These are phyloP conservation scores for Crocodylus rhombifer DNA, from an alignment of 2,797 vertebrate genomes.

Conservation along the genomic window DNA sequence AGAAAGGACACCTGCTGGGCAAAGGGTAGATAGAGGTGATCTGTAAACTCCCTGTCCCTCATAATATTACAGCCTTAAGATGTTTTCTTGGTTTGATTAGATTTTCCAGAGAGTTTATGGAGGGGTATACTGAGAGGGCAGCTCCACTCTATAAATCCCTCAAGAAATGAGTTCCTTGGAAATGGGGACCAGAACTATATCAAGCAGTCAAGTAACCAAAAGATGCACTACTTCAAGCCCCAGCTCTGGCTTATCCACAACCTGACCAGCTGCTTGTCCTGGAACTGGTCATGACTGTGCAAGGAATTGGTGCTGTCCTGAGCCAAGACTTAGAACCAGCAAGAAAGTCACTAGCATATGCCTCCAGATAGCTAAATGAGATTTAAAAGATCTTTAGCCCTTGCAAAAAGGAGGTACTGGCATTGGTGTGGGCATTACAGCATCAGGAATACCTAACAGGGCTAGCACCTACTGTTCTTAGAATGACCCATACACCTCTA, in stretches of 20 bases:
- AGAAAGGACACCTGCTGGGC: too few relatives aligned
- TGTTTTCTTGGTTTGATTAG: too few relatives aligned
- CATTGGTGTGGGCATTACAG: neutral
- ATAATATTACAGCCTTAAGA: too few relatives aligned
- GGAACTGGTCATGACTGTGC: neutral
- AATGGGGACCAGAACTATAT: neutral
- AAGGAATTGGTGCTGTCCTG: neutral
- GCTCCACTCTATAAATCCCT: neutral
- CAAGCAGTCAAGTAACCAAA: neutral
- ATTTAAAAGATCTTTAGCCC: neutral
- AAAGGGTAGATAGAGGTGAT: too few relatives aligned
- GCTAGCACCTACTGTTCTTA: neutral
- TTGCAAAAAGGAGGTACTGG: neutral
- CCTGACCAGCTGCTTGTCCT: neutral
- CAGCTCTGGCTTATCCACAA: neutral
- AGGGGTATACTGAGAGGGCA: neutral
- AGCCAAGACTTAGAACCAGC: neutral
- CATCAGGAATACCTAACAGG: neutral
- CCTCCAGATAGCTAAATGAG: neutral
- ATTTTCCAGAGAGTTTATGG: too few relatives aligned
- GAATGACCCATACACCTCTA: neutral
- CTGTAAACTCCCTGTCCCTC: too few relatives aligned
- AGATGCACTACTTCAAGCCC: neutral
- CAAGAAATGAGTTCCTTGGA: neutral
- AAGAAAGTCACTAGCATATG: neutral